Evolutionary conservation across 2,797 vertebrate species (phyloP).

Genomic region (Capromys pilorides): DNA sequence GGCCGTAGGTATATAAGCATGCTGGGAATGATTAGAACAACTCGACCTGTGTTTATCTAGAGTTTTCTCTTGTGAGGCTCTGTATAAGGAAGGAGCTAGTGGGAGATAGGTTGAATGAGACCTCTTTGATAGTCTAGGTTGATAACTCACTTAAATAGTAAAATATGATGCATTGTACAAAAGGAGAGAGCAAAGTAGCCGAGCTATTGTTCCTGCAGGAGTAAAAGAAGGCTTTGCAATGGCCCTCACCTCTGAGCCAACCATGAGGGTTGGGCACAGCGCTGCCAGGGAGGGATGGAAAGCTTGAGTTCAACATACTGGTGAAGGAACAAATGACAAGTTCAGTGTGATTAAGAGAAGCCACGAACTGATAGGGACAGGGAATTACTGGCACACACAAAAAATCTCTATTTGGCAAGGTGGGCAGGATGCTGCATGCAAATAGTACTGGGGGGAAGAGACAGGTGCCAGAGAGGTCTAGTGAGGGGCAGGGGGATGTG

Average conservation of each 20-base stretch:
- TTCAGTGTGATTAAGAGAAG: neutral
- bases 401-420: neutral
- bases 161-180: neutral
- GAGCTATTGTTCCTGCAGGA: neutral
- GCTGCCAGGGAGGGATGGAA: neutral
- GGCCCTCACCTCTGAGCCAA: neutral
- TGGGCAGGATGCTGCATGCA: neutral
- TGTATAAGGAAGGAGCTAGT: neutral
- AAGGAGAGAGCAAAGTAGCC: neutral
- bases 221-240: neutral
- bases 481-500: neutral
- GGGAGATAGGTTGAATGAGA: neutral
- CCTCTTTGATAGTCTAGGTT: constrained; percentile 8
- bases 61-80: neutral
- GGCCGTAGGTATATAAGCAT: neutral
- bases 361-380: neutral
- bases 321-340: neutral
- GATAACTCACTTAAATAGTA: neutral
- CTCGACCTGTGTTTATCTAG: neutral
- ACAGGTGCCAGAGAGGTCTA: neutral
- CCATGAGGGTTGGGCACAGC: neutral
- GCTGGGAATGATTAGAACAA: neutral
- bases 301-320: neutral
- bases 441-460: neutral
- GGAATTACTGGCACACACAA: neutral